Conservation (phyloP, 2,888 invertebrate genomes). For the Cephus pulcher region DNA sequence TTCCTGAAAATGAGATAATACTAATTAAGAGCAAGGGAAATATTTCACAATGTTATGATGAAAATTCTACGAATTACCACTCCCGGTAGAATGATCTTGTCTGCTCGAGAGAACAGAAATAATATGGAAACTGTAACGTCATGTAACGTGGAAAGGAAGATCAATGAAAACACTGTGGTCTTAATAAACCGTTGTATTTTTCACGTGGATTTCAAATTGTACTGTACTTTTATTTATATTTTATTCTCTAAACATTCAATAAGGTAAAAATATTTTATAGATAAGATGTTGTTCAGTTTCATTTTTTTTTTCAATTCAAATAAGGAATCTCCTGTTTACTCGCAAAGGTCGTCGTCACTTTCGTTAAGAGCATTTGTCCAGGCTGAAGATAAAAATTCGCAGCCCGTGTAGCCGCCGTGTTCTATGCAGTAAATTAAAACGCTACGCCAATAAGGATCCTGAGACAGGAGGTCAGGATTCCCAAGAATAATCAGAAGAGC, state of each 20-base stretch:
- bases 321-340: neutral
- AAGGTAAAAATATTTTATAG: neutral
- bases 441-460: constrained; percentile 77
- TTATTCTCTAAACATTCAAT: neutral
- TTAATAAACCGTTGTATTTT: constrained; percentile 5
- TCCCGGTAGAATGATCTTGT: neutral
- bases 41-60: neutral
- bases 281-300: neutral
- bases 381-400: constrained; percentile 67
- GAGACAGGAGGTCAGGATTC: constrained; percentile 78
- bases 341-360: constrained; percentile 7
- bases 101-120: neutral
- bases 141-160: neutral
- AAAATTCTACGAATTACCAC: neutral
- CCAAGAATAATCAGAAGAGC: constrained; percentile 85
- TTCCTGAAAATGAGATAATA: neutral
- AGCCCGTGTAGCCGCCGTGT: constrained; percentile 77
- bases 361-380: constrained; percentile 18
- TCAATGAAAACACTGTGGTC: neutral
- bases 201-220: neutral
- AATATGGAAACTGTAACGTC: neutral
- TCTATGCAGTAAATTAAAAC: constrained; percentile 74
- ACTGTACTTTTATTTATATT: neutral
- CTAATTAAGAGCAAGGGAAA: neutral
- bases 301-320: neutral